Conservation (phyloP, 2,797 vertebrate species). For the Dallia pectoralis region DNA sequence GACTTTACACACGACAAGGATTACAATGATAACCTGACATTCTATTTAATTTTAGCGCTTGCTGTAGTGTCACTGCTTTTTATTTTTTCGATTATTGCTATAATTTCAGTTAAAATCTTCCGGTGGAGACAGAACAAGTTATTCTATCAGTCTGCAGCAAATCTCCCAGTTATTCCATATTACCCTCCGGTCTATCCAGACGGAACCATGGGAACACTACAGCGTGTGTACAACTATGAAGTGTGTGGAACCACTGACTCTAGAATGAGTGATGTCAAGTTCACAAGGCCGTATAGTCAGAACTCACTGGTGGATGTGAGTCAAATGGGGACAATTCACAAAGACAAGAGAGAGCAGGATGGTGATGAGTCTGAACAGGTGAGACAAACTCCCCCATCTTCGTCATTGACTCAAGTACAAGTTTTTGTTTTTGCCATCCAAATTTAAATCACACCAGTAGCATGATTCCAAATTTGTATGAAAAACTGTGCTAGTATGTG, state of each 20-base stretch:
- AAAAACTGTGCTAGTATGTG: not conserved
- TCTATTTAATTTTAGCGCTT: conserved; percentile 24
- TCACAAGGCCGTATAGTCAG: conserved; percentile 7
- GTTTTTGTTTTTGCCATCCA: not conserved
- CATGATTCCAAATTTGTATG: not conserved
- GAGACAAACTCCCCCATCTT: not conserved
- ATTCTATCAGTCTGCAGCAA: conserved; percentile 19
- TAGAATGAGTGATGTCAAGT: conserved; percentile 27
- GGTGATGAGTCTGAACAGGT: conserved; percentile 3
- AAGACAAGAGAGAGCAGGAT: not conserved
- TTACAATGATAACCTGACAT: conserved; percentile 6
- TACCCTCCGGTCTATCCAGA: conserved; percentile 50
- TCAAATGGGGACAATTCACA: conserved; percentile 32
- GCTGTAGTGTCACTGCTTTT: conserved; percentile 23
- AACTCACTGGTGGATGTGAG: conserved; percentile 11
- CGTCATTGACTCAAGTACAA: not conserved
- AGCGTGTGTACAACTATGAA: conserved; percentile 38
- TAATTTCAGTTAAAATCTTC: conserved; percentile 31
- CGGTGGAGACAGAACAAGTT: not conserved
- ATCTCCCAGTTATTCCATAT: conserved; percentile 30
- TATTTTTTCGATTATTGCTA: conserved; percentile 21
- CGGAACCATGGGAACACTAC: conserved; percentile 12
- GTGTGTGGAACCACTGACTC: conserved; percentile 52
- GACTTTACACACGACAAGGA: conserved; percentile 16
- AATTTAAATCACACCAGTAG: not conserved